Base-by-base conservation (phyloP, 2,888 invertebrate species). In the Sacculina carcini region DNA sequence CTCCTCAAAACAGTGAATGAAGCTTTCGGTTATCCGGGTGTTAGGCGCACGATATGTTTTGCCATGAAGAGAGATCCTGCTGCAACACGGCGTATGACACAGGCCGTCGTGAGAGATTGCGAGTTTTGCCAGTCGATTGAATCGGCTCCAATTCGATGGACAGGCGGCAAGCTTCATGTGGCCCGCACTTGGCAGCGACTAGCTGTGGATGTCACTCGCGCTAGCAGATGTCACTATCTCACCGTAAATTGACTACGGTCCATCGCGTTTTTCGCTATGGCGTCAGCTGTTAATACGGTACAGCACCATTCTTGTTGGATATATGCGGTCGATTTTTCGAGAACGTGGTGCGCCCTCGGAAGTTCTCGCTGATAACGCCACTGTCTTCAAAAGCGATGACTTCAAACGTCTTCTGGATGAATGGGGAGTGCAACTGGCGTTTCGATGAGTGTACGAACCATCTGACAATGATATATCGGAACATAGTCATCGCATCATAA, bases 381-480 rank as follows among this genome's bases (percentile, higher is more conserved):
- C n/a, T n/a, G n/a, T n/a, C n/a, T n/a, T n/a, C n/a, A n/a, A n/a
- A n/a, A n/a, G n/a, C n/a, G n/a, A n/a, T n/a, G n/a, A n/a, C n/a
- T n/a, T n/a, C n/a, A n/a, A n/a, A n/a, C n/a, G n/a, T n/a, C 50
- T 36, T 21, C 21, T 26, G 9, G 24, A 16, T 12, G 14, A n/a
- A 12, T 52, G 40, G 48, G 26, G 26, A 7, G 16, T 53, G 4
- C n/a, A 10, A 3, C 16, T 50, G n/a, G 16, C 46, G 14, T 53
- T 46, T 24, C 44, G 50, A 10, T 23, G 36, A 9, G 50, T 38
- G 7, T 31, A 50, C 19, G 36, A 36, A 7, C 29, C 53, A 4
- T 46, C 36, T 5, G 28, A 47, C 16, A 51, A 53, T 36, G 51
- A 39, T 1, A 48, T 53, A 10, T 39, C 40, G 5, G 32, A 31